Evolutionary conservation across 2,113 vertebrate species (phyloP), one percentile per base, ranked within the genome.

Genomic region (Lampris megalopsis): DNA sequence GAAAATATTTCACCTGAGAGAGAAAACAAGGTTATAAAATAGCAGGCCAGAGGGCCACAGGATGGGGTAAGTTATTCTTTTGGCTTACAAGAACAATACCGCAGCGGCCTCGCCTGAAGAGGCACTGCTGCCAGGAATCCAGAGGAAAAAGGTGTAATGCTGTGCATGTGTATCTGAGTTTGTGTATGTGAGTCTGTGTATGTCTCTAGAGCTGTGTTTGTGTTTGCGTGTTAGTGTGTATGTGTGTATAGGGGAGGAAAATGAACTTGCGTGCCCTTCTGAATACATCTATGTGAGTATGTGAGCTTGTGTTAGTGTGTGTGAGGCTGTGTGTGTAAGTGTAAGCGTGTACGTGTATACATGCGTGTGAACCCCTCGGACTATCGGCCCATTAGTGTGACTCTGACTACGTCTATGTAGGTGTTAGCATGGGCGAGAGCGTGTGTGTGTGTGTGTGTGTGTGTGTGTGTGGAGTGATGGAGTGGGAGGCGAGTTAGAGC

Each of bases 1-100:
- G 86, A 91, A 91, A 91, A 91, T 83, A 91, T 87, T 86, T 83
- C 79, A 89, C 75, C 80, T 83, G 72, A 65, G 68, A 79, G 71
- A 67, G 70, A 92, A 91, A 91, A 91, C 85, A 87, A 78, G 79
- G 84, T 85, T 78, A 79, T 53, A 80, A 80, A 79, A 81, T 66
- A 37, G 68, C 0, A 10, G 41, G 62, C 45, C 38, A 48, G 48
- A 38, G 68, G 64, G 72, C 45, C 72, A 79, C 82, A 76, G 86
- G 80, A 88, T 71, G 79, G 47, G 66, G 60, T 56, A 40, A 79
- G 86, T 88, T 86, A 77, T 91, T 88, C 72, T 84, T 75, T 63
- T 70, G 69, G 47, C 43, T 58, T 9, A 68, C 54, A 73, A 85
- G 80, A 88, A 92, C 83, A 92, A 88, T 79, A 62, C 63, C 9